These are phyloP conservation scores for Pipa parva DNA, from an alignment of 2,113 vertebrate genomes.

Conservation along the genomic window DNA sequence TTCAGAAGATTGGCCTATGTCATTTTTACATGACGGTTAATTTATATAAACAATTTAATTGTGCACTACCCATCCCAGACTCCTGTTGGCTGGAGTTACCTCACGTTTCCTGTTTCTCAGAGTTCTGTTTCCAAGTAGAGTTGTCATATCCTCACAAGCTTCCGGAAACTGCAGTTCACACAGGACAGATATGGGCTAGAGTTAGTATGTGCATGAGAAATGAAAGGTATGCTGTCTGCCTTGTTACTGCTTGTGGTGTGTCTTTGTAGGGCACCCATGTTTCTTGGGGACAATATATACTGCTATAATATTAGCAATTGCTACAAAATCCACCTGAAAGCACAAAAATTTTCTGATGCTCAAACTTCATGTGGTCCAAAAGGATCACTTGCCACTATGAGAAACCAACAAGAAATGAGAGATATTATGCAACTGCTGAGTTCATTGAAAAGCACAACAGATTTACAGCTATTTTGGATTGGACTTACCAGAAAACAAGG, in stretches of 20 bases:
- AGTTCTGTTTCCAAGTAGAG: not conserved
- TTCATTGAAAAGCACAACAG: fast-evolving
- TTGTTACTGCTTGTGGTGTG: conserved; percentile 26
- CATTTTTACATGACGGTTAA: not conserved
- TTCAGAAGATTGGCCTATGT: not conserved
- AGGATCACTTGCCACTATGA: conserved; percentile 51
- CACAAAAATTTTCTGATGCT: conserved; percentile 46
- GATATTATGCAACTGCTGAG: conserved; percentile 43
- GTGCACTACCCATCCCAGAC: not conserved
- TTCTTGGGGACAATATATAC: not conserved
- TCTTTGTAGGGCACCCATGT: conserved; percentile 1
- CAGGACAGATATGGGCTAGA: not conserved
- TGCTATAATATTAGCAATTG: conserved; percentile 15
- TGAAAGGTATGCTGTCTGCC: conserved; percentile 30
- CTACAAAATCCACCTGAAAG: conserved; percentile 39
- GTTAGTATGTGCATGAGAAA: conserved; percentile 21
- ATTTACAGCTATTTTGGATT: conserved; percentile 52
- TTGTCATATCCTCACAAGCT: conserved; percentile 29
- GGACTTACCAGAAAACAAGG: conserved; percentile 53
- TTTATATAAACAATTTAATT: not conserved
- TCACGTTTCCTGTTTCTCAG: conserved; percentile 27
- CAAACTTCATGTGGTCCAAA: conserved; percentile 37
- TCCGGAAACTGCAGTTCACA: conserved; percentile 19
- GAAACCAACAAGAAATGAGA: conserved; percentile 36
- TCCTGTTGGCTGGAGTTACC: conserved; percentile 19